phyloP scores from a whole-genome alignment of 2,888 invertebrate genomes.

The Hybos culiciformis region DNA sequence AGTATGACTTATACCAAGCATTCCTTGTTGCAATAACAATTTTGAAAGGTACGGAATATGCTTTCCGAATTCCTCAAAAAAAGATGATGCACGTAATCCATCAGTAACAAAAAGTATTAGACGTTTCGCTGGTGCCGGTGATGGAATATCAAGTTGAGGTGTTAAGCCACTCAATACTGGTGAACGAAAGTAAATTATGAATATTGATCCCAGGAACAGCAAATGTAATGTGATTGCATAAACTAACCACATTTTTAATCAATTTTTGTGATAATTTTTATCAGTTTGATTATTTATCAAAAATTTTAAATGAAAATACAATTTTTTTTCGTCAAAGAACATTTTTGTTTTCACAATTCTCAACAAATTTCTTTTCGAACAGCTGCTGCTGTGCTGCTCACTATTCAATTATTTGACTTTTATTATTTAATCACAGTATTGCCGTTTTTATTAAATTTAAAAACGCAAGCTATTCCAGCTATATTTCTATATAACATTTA shows the following conservation, averaged over 20 bases:
- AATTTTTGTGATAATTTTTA: neutral
- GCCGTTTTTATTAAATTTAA: neutral
- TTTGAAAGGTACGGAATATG: conserved; percentile 25
- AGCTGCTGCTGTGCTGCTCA: neutral
- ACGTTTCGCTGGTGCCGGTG: conserved; percentile 53
- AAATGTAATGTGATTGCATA: conserved; percentile 49
- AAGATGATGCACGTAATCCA: conserved; percentile 79
- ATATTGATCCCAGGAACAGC: conserved; percentile 67
- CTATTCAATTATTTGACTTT: neutral
- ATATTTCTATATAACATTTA: too few species aligned
- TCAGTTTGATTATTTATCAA: neutral
- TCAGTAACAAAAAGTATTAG: conserved; percentile 83
- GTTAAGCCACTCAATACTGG: conserved; percentile 64
- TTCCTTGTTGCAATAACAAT: conserved; percentile 22
- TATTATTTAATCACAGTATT: neutral
- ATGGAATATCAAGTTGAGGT: conserved; percentile 38
- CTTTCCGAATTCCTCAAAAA: conserved; percentile 38
- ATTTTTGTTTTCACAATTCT: too few species aligned
- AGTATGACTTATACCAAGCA: conserved; percentile 71
- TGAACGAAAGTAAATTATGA: conserved; percentile 87
- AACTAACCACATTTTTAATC: conserved; percentile 25
- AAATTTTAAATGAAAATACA: neutral
- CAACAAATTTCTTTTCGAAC: too few species aligned
- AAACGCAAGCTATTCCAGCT: too few species aligned
- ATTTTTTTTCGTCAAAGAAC: neutral